Evolutionary conservation across 2,888 invertebrate species (phyloP).

Genomic region (Hedya salicella): DNA sequence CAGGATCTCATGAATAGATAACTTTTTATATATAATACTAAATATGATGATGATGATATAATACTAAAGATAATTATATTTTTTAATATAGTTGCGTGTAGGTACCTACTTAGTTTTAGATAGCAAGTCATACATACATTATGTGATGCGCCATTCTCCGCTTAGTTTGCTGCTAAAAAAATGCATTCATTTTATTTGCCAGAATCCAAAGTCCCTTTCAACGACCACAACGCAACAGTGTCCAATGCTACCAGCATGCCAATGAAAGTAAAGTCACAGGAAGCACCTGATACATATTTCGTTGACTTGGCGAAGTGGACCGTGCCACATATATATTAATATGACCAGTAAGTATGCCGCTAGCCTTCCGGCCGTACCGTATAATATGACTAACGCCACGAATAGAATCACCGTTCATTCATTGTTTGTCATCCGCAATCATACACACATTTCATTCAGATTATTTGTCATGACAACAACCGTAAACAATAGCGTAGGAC

Average conservation of each 20-base stretch:
- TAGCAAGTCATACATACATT: too few relatives aligned
- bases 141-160: too few relatives aligned
- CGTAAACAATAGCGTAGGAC: constrained; percentile 26
- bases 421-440: constrained; percentile 44
- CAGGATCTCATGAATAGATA: too few relatives aligned
- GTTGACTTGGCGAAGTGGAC: constrained; percentile 54
- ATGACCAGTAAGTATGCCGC: constrained; percentile 60
- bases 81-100: too few relatives aligned
- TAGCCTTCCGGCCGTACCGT: constrained; percentile 69
- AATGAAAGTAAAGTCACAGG: constrained; percentile 64
- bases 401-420: constrained; percentile 48
- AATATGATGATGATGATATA: too few relatives aligned
- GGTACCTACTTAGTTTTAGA: too few relatives aligned
- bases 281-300: constrained; percentile 59
- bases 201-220: not conserved
- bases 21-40: too few relatives aligned
- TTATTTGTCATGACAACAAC: constrained; percentile 7
- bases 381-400: constrained; percentile 53
- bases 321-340: constrained; percentile 62
- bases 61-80: too few relatives aligned
- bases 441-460: constrained; percentile 33
- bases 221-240: not conserved
- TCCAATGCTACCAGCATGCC: constrained; percentile 37
- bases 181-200: not conserved
- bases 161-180: too few relatives aligned